These are phyloP conservation scores for Petrolisthes manimaculis DNA, from an alignment of 2,888 invertebrate species.

Conservation along the genomic window DNA sequence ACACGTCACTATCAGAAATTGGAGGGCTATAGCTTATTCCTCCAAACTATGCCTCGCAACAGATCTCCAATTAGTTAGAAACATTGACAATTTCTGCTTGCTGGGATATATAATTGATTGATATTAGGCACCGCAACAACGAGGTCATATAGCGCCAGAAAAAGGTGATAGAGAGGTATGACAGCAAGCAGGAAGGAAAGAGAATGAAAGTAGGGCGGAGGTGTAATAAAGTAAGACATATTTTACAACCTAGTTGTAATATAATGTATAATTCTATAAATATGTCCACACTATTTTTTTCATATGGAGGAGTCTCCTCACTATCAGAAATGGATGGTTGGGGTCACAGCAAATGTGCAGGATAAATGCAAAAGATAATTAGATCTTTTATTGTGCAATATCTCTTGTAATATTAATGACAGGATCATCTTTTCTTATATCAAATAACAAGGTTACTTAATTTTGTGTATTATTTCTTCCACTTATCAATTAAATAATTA, in stretches of 20 bases:
- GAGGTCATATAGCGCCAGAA: no score
- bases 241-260: background rate
- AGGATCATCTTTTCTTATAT: constrained; percentile 6
- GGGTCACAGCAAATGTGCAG: constrained; percentile 22
- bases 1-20: no score
- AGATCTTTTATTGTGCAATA: background rate
- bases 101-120: no score
- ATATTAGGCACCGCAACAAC: no score
- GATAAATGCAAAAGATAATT: background rate
- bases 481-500: background rate
- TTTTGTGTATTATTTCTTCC: constrained; percentile 10
- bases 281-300: background rate
- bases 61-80: no score
- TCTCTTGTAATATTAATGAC: background rate
- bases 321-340: constrained; percentile 20
- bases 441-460: background rate
- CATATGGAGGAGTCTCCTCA: background rate
- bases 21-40: no score
- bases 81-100: no score
- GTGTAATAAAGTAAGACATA: background rate
- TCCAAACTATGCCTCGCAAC: no score
- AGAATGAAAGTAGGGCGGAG: background rate
- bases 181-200: no score
- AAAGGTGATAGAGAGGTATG: no score
- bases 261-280: no score